Evolutionary conservation across 92 coral and sea anemone genomes (phyloP).

Genomic region (Nematostella vectensis): DNA sequence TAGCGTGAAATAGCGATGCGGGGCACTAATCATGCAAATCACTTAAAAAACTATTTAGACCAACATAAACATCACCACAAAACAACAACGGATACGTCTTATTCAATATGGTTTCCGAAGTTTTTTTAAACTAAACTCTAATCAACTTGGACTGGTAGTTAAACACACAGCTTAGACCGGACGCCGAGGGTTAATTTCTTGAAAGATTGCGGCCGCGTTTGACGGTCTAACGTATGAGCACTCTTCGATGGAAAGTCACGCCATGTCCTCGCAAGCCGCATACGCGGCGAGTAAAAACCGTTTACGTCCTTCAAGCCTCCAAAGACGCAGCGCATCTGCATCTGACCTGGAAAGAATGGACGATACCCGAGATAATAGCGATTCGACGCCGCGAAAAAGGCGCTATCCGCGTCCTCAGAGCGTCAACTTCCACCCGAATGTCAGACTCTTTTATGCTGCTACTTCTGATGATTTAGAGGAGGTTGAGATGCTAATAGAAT

Average conservation of each 20-base stretch:
- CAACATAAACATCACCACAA: too few relatives aligned
- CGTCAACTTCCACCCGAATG: constrained; percentile 79
- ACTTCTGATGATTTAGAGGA: constrained; percentile 68
- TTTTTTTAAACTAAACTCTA: too few relatives aligned
- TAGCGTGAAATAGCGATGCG: too few relatives aligned
- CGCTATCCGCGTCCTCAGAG: constrained; percentile 66
- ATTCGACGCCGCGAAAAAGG: not conserved
- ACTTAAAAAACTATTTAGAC: too few relatives aligned
- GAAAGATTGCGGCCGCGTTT: not conserved
- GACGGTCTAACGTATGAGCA: not conserved
- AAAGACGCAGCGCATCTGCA: not conserved
- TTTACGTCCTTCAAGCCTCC: not conserved
- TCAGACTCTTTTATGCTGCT: constrained; percentile 72
- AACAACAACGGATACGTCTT: too few relatives aligned
- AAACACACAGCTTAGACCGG: too few relatives aligned
- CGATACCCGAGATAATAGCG: not conserved
- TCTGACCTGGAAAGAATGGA: not conserved
- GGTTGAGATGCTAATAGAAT: constrained; percentile 52
- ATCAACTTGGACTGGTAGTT: too few relatives aligned
- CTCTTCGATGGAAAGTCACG: not conserved
- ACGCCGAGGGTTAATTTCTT: too few relatives aligned
- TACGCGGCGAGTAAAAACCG: constrained; percentile 2
- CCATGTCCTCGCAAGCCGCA: not conserved
- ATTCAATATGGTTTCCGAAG: not conserved
- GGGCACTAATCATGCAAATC: too few relatives aligned